A percentile compares a stretch with the other conserved stretches of the same genome.
phyloP scores from a whole-genome alignment of 2,113 vertebrate genomes.

The Chionomys nivalis region DNA sequence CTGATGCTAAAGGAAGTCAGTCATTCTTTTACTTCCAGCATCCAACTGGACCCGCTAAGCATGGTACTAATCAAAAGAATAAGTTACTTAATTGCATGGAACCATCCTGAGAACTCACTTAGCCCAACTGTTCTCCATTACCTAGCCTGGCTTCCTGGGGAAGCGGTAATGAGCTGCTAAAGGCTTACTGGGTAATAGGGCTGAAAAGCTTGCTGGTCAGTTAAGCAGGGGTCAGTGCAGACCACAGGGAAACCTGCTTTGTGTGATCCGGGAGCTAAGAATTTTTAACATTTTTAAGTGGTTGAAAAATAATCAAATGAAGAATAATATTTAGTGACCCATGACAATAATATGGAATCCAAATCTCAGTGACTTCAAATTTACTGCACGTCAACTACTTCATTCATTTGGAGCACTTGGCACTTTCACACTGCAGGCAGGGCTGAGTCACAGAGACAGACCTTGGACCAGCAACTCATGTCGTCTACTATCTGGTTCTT shows the following conservation, averaged over 20 bases:
- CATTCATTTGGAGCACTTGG: neutral
- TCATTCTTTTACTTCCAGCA: constrained; percentile 67
- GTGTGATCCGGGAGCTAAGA: neutral
- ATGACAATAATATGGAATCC: neutral
- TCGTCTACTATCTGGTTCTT: neutral
- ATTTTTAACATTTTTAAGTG: constrained; percentile 12
- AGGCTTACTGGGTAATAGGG: neutral
- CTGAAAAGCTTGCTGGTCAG: neutral
- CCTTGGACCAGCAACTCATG: neutral
- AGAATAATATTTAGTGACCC: constrained; percentile 24
- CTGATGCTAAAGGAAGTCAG: constrained; percentile 58
- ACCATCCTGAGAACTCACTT: constrained; percentile 70
- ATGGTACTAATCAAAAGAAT: constrained; percentile 76
- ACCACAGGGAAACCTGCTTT: neutral
- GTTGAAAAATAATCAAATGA: constrained; percentile 39
- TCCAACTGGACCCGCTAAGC: constrained; percentile 74
- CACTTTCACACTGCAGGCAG: neutral
- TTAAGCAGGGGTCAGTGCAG: neutral
- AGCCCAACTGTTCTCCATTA: constrained; percentile 68
- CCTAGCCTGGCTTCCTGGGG: constrained; percentile 57
- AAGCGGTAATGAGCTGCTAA: constrained; percentile 60
- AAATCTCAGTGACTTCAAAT: neutral
- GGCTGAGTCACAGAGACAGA: neutral
- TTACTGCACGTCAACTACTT: neutral
- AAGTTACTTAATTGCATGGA: constrained; percentile 75